Evolutionary conservation across 2,797 vertebrate genomes (phyloP).

Genomic region (Notolepis coatsorum): DNA sequence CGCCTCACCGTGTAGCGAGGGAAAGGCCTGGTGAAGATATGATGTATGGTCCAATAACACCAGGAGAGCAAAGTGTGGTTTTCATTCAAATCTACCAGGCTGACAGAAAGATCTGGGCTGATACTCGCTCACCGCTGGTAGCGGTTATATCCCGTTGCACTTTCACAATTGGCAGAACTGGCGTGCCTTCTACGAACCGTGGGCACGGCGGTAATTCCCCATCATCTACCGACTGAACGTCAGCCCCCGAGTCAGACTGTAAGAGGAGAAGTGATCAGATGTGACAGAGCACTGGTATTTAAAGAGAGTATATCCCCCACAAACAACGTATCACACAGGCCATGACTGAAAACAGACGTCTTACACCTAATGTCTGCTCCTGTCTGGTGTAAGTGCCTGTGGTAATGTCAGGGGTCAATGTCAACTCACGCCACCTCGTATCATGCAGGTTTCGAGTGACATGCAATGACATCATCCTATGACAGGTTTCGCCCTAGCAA

Average conservation of each 20-base stretch:
- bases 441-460: conserved; percentile 25
- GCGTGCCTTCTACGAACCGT: conserved; percentile 28
- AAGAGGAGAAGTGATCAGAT: too few relatives aligned
- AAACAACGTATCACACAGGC: not conserved
- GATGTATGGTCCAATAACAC: conserved; percentile 49
- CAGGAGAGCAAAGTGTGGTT: not conserved
- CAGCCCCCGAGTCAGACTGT: too few relatives aligned
- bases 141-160: not conserved
- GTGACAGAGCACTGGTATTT: too few relatives aligned
- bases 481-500: conserved; percentile 6
- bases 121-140: conserved; percentile 29
- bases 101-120: conserved; percentile 9
- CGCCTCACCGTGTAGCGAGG: conserved; percentile 7
- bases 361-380: not conserved
- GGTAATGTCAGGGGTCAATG: conserved; percentile 24
- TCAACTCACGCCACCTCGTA: conserved; percentile 28
- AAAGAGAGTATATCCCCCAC: too few relatives aligned
- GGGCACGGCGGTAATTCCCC: conserved; percentile 25
- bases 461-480: not conserved
- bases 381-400: conserved; percentile 8
- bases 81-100: conserved; percentile 1
- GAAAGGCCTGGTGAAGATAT: conserved; percentile 30
- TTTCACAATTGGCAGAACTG: conserved; percentile 17
- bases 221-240: not conserved
- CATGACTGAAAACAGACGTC: not conserved